phyloP scores from a whole-genome alignment of 2,797 vertebrate genomes.

The Oophaga sylvatica region DNA sequence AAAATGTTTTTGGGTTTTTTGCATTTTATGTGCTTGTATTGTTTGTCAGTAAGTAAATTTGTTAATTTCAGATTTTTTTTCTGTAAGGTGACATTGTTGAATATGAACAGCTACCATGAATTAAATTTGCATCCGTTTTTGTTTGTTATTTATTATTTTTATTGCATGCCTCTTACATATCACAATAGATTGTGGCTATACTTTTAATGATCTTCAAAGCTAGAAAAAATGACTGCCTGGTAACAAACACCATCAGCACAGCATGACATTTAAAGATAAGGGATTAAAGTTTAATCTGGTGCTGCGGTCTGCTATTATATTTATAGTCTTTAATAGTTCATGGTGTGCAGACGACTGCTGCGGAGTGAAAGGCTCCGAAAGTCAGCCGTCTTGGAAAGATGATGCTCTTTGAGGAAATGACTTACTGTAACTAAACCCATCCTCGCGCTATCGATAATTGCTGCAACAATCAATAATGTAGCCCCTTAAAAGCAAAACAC shows the following conservation, averaged over 20 bases:
- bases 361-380: conserved; percentile 18
- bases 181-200: background rate
- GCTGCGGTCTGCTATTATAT: conserved; percentile 29
- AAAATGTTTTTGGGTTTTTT: too few relatives aligned
- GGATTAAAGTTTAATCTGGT: conserved; percentile 59
- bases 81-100: too few relatives aligned
- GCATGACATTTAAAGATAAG: conserved; percentile 44
- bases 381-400: conserved; percentile 26
- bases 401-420: background rate
- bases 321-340: conserved; percentile 49
- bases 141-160: background rate
- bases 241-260: conserved; percentile 15
- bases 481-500: conserved; percentile 16
- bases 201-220: conserved; percentile 23
- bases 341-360: conserved; percentile 32
- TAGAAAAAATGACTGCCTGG: background rate
- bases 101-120: background rate
- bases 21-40: too few relatives aligned
- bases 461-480: conserved; percentile 17
- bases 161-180: background rate
- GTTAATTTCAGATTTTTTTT: too few relatives aligned
- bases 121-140: background rate
- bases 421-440: background rate
- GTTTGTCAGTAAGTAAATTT: too few relatives aligned
- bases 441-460: conserved; percentile 19